These are phyloP conservation scores for Macropus fuliginosus DNA, from an alignment of 2,797 vertebrate genomes.

Conservation along the genomic window DNA sequence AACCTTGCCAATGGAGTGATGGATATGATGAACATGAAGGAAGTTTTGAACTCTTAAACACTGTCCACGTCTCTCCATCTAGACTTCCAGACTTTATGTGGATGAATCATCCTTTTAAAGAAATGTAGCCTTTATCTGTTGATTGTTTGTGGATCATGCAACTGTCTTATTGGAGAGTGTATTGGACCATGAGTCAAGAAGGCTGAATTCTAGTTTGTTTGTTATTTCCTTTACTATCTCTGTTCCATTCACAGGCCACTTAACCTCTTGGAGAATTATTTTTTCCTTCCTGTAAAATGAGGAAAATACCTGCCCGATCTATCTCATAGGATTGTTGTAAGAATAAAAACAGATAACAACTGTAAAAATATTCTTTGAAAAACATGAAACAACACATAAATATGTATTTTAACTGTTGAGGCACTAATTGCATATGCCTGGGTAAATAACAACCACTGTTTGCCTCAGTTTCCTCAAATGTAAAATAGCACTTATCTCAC, in stretches of 20 bases:
- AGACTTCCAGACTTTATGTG: constrained; percentile 24
- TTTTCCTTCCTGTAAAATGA: neutral
- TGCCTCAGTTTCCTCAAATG: too few species aligned
- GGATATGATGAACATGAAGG: neutral
- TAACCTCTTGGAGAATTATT: neutral
- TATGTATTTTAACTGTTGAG: too few species aligned
- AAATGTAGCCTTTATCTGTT: neutral
- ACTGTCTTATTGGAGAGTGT: neutral
- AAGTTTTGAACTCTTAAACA: neutral
- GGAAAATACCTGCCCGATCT: neutral
- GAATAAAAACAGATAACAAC: too few species aligned
- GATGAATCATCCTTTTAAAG: constrained; percentile 53
- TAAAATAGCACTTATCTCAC: too few species aligned
- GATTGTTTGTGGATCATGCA: neutral
- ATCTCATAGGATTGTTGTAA: too few species aligned
- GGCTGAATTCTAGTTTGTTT: neutral
- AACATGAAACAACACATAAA: too few species aligned
- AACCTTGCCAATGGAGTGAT: neutral
- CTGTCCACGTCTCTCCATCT: neutral
- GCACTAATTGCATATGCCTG: too few species aligned
- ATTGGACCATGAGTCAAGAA: neutral
- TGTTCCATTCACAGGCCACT: neutral
- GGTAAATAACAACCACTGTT: too few species aligned
- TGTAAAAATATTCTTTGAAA: too few species aligned
- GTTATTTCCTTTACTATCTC: too few species aligned